Evolutionary conservation across 2,113 vertebrate species (phyloP).

Genomic region (Carassius gibelio): DNA sequence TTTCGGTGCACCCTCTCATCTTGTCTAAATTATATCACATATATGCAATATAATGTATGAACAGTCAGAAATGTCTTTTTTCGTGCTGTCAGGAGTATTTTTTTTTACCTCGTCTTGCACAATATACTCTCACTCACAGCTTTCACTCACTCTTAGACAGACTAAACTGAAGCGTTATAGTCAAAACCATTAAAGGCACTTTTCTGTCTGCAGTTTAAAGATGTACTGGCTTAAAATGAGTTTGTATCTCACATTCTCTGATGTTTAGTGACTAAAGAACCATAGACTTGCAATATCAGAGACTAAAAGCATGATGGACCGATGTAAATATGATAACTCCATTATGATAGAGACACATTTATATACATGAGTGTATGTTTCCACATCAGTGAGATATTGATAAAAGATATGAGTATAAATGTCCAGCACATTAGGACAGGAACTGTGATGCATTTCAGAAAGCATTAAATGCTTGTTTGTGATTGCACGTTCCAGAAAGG

Average conservation of each 20-base stretch:
- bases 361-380: neutral
- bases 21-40: slow-evolving; percentile 4
- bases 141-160: neutral
- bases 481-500: neutral
- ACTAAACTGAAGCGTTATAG: neutral
- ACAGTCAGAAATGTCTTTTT: neutral
- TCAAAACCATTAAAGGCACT: slow-evolving; percentile 19
- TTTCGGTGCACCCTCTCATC: neutral
- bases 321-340: neutral
- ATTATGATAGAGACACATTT: neutral
- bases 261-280: neutral
- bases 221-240: neutral
- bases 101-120: neutral
- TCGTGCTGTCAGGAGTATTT: slow-evolving; percentile 7
- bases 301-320: slow-evolving; percentile 14
- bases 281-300: neutral
- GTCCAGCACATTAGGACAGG: neutral
- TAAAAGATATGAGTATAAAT: slow-evolving; percentile 1
- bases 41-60: neutral
- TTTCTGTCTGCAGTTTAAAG: slow-evolving; percentile 13
- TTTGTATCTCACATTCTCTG: neutral
- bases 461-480: neutral
- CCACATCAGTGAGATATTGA: neutral
- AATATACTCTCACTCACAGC: neutral
- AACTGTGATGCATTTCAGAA: neutral